Evolutionary conservation across 2,888 invertebrate genomes (phyloP).

Genomic region (Mythimna vitellina): DNA sequence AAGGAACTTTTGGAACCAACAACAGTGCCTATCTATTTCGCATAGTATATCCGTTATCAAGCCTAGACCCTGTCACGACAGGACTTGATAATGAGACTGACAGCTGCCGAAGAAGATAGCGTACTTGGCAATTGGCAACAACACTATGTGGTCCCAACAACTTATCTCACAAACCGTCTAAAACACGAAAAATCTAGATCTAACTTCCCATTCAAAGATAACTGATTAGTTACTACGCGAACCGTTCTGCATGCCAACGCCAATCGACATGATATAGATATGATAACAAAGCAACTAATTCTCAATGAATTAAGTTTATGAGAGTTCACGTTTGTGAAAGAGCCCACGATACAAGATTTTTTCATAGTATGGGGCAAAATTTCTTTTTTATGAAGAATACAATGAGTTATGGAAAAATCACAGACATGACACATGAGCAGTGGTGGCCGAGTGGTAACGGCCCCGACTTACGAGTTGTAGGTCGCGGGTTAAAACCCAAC

Average conservation of each 20-base stretch:
- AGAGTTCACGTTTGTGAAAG: no score
- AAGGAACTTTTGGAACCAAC: neutral
- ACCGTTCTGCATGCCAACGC: neutral
- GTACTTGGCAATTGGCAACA: constrained; percentile 5
- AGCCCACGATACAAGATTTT: no score
- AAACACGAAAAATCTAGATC: constrained; percentile 16
- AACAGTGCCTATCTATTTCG: neutral
- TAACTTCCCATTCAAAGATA: constrained; percentile 6
- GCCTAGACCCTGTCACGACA: neutral
- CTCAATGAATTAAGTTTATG: neutral
- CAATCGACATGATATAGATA: neutral
- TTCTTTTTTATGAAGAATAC: no score
- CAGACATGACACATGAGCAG: no score
- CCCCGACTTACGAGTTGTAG: no score
- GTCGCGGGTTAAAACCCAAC: no score
- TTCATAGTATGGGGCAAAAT: no score
- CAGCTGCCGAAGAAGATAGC: neutral
- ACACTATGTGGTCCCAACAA: neutral
- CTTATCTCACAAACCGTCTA: constrained; percentile 9
- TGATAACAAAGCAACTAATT: constrained; percentile 10
- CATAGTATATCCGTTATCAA: neutral
- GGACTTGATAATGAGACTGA: neutral
- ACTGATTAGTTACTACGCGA: constrained; percentile 11
- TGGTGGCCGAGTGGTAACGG: no score
- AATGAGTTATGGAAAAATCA: constrained; percentile 7